A percentile compares a stretch with the other conserved stretches of the same genome.
Conservation (phyloP, 2,797 vertebrate genomes). For the Thripadectes ignobilis region DNA sequence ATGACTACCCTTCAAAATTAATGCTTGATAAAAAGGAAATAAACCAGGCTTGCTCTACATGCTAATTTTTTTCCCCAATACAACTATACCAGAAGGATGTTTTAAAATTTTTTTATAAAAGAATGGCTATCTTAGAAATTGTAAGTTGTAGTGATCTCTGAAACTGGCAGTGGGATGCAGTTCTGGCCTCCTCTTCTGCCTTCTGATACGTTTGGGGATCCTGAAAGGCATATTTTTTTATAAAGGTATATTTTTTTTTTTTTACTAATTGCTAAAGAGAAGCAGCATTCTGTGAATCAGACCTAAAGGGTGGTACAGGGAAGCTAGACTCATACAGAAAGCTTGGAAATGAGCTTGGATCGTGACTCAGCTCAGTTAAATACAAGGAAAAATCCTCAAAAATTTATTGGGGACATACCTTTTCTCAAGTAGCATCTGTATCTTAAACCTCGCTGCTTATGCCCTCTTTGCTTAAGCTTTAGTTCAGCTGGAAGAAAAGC, state of each 20-base stretch:
- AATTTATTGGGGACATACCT: neutral
- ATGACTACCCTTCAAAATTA: slow-evolving; percentile 4
- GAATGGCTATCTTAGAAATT: neutral
- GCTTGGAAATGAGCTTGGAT: neutral
- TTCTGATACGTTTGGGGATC: neutral
- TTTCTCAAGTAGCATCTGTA: neutral
- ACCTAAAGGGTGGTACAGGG: neutral
- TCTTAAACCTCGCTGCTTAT: neutral
- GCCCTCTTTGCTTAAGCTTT: neutral
- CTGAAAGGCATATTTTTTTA: neutral
- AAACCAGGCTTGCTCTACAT: neutral
- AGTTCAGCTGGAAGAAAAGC: neutral
- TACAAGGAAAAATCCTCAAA: neutral
- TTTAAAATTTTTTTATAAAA: neutral
- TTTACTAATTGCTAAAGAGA: neutral
- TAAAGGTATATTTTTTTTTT: too few relatives aligned
- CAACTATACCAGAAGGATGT: neutral
- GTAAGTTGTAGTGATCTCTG: neutral
- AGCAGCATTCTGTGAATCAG: neutral
- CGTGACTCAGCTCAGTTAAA: neutral
- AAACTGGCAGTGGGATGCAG: neutral
- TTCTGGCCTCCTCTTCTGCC: neutral
- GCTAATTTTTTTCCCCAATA: neutral
- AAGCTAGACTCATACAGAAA: neutral
- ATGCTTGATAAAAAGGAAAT: neutral